Conservation (phyloP, 2,888 invertebrate species). For the Hirtodrosophila duncani region DNA sequence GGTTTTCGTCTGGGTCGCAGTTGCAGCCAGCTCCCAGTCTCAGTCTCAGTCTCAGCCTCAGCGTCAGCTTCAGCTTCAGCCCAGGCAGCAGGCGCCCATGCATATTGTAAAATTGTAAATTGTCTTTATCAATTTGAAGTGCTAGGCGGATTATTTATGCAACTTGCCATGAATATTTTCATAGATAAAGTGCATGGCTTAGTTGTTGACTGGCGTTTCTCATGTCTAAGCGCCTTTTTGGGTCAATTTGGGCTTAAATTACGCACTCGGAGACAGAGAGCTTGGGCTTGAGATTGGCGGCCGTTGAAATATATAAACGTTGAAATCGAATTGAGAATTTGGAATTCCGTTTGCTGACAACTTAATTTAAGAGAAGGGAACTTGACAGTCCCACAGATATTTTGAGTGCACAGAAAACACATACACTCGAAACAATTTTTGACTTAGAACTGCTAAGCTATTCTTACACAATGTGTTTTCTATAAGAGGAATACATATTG, state of each 20-base stretch:
- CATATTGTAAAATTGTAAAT: constrained; percentile 63
- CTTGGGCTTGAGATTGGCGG: constrained; percentile 53
- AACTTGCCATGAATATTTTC: constrained; percentile 62
- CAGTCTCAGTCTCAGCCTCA: no score
- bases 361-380: constrained; percentile 50
- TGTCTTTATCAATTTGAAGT: constrained; percentile 72
- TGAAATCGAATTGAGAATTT: constrained; percentile 25
- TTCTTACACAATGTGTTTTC: no score
- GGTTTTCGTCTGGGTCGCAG: constrained; percentile 34
- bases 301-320: constrained; percentile 52
- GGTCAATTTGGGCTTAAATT: constrained; percentile 71
- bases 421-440: no score
- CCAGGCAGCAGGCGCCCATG: constrained; percentile 21
- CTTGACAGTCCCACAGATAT: constrained; percentile 34
- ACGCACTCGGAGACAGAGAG: constrained; percentile 43
- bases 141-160: constrained; percentile 67
- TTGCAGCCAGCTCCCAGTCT: constrained; percentile 26
- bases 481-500: no score
- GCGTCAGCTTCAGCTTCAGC: background rate
- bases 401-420: no score
- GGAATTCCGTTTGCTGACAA: constrained; percentile 60
- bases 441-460: no score
- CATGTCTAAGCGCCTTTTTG: constrained; percentile 48
- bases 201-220: constrained; percentile 22
- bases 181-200: constrained; percentile 58